Evolutionary conservation across 2,113 vertebrate species (phyloP), one percentile per base, ranked within the genome.

Genomic region (Lampris incognitus): DNA sequence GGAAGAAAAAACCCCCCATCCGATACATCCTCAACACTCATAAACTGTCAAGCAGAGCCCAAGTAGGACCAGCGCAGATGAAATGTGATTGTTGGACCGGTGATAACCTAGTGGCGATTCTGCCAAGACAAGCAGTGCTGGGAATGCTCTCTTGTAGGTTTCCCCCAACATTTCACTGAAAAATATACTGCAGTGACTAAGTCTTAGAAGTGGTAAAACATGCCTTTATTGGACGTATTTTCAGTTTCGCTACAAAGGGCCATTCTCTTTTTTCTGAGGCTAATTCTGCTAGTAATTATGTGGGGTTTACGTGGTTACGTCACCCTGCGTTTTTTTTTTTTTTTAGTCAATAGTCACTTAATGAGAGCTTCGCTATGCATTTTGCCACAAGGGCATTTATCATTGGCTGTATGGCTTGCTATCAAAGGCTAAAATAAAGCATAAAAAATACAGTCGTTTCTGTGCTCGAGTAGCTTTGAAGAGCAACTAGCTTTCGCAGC

Each of bases 81-180:
- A 85, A 82, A 80, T 76, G 73, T 69, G 83, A 87, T 82, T 50
- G 72, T 83, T 78, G 62, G 73, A 76, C 76, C 57, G 57, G 51
- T 38, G 72, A 90, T 86, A 84, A 82, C 55, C 68, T 75, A 85
- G 63, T 13, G 36, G 54, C 8, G 54, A 50, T 36, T 57, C 38
- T 80, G 85, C 87, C 87, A 91, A 91, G 63, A 81, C 78, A 84
- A 88, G 80, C 72, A 56, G 8, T 7, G 1, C 41, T 69, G 78
- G 83, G 66, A 79, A 78, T 73, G 71, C 52, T 69, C 74, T 77
- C 39, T 81, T 76, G 24, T 66, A 57, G 39, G 24, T 79, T 85
- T 78, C 68, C 55, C 58, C 61, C 37, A 68, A 51, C 24, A 36
- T 54, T 75, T 74, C 44, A 72, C 72, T 74, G 37, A 69, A 86